Evolutionary conservation across 37 sponge, comb jelly and placozoan species (phyloP).

Genomic region (Eunapius fragilis): DNA sequence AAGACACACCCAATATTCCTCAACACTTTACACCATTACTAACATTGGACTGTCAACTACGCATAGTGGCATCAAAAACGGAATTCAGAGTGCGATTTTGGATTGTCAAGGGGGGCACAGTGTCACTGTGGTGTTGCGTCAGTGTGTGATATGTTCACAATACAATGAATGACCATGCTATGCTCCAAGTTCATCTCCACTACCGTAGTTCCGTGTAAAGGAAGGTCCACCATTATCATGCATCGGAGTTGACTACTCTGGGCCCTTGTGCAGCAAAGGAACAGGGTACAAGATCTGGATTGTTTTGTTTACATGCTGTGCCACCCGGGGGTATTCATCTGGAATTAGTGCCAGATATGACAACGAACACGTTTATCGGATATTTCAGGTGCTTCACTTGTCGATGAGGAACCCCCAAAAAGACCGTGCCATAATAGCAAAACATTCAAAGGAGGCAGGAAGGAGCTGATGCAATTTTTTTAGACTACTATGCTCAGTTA

Average conservation of each 20-base stretch:
- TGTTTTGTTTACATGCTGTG: constrained; percentile 16
- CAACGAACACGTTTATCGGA: constrained; percentile 15
- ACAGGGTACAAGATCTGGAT: constrained; percentile 25
- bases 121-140: too few relatives aligned
- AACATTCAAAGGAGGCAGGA: constrained; percentile 20
- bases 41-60: too few relatives aligned
- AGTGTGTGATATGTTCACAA: too few relatives aligned
- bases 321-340: constrained; percentile 24
- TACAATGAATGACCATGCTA: too few relatives aligned
- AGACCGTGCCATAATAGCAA: constrained; percentile 19
- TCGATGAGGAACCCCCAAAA: constrained; percentile 21
- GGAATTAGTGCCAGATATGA: constrained; percentile 18
- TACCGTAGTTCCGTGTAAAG: constrained; percentile 11
- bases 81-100: too few relatives aligned
- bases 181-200: too few relatives aligned
- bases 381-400: constrained; percentile 27
- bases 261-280: not conserved
- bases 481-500: not conserved
- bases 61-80: too few relatives aligned
- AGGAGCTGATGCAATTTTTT: not conserved
- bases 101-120: too few relatives aligned
- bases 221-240: constrained; percentile 10
- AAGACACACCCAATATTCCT: too few relatives aligned
- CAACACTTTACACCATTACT: too few relatives aligned
- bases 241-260: constrained; percentile 22